Evolutionary conservation across 1,140 invertebrate species (phyloP), one percentile per base, ranked within the genome.

Genomic region (Heliothis subflexa): DNA sequence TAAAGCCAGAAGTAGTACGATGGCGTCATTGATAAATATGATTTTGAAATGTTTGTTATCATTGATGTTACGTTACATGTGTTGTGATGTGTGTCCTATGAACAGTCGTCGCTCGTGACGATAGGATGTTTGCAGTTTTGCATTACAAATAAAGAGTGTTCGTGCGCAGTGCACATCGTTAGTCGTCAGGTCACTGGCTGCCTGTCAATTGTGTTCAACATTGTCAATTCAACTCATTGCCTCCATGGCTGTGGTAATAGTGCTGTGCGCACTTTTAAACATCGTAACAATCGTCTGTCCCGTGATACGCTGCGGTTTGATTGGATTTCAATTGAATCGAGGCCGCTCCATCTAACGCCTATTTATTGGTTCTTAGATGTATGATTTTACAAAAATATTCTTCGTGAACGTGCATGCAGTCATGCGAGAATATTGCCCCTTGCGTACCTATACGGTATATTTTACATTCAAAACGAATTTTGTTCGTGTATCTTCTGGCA

Each of bases 111-210:
- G 21, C 21, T 25, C 21, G 84, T 86, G 79, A 85, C 86, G 80
- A 84, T 88, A 83, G 86, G 85, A 88, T 86, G 88, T 88, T 86
- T 82, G 88, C 84, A 83, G 88, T 88, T 91, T 85, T 88, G 89
- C 87, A 92, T 92, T 85, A 85, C 86, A 89, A 92, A 90, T 89
- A 84, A 83, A 80, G 78, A 68, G 52, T 77, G 49, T 21, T 68
- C 62, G 52, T 76, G 64, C 71, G 66, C 84, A 81, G 82, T 84
- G 83, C 62, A 80, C 78, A 78, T 84, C 71, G 81, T 80, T 71
- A 50, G 64, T 21, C 45, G 50, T 28, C 73, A 77, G 80, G 84
- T 81, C 83, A 85, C 75, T 79, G 84, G 45, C 79, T 85, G 79
- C 75, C 75, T 83, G 83, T 78, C 83, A 85, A 83, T 86, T 80